Evolutionary conservation across 2,797 vertebrate species (phyloP).

Genomic region (Sebastes variabilis): DNA sequence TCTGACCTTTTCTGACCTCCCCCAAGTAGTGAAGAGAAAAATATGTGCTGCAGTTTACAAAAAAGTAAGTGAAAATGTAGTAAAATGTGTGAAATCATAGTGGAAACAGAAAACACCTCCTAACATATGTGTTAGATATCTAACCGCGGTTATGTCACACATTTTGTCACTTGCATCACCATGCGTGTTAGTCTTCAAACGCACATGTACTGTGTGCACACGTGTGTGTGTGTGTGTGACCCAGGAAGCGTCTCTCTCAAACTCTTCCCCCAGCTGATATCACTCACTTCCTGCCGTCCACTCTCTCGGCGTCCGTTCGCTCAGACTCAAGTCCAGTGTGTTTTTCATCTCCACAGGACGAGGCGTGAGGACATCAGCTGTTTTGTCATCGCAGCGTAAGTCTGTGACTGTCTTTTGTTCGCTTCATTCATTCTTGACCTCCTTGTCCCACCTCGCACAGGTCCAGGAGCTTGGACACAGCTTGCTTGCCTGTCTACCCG

Average conservation of each 20-base stretch:
- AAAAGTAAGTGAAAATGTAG: not conserved
- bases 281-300: conserved; percentile 51
- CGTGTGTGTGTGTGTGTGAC: conserved; percentile 20
- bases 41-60: too few relatives aligned
- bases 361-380: not conserved
- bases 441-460: not conserved
- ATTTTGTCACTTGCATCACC: conserved; percentile 39
- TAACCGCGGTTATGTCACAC: conserved; percentile 17
- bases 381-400: conserved; percentile 34
- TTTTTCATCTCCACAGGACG: not conserved
- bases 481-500: not conserved
- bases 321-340: not conserved
- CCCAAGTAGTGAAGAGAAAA: not conserved
- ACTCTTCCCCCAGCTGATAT: conserved; percentile 27
- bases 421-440: conserved; percentile 6
- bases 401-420: not conserved
- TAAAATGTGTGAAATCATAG: not conserved
- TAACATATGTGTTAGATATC: not conserved
- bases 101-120: not conserved
- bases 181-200: not conserved
- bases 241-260: conserved; percentile 32
- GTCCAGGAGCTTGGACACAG: not conserved
- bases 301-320: not conserved
- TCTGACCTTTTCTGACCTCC: conserved; percentile 35
- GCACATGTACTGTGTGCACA: not conserved